Evolutionary conservation across 2,113 vertebrate genomes (phyloP).

Genomic region (Hydrochoerus hydrochaeris): DNA sequence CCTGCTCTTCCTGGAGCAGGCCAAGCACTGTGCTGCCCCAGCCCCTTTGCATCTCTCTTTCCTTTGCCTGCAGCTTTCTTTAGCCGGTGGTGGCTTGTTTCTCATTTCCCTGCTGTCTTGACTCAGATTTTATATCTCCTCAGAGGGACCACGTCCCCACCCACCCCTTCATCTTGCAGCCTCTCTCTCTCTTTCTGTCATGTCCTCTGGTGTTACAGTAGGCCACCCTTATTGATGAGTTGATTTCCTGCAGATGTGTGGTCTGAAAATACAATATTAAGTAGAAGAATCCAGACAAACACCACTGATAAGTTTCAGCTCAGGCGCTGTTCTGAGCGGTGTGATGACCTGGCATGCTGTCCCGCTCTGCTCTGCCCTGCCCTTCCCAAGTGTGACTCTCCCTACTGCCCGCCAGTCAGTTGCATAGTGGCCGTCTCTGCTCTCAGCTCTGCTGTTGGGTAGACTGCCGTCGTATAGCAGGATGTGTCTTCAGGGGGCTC

Average conservation of each 20-base stretch:
- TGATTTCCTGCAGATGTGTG: neutral
- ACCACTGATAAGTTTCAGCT: neutral
- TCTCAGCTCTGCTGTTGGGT: neutral
- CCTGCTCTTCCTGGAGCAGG: neutral
- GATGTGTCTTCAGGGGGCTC: neutral
- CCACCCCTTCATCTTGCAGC: neutral
- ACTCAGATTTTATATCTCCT: neutral
- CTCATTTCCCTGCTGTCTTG: neutral
- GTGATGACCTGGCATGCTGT: neutral
- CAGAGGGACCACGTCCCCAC: neutral
- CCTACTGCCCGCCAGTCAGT: neutral
- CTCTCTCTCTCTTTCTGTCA: neutral
- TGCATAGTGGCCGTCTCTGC: neutral
- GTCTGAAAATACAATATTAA: neutral
- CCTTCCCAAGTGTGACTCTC: neutral
- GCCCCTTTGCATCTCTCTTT: neutral
- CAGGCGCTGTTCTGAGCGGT: neutral
- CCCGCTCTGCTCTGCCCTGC: neutral
- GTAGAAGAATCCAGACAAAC: neutral
- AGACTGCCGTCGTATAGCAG: neutral
- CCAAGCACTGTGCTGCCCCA: accelerated
- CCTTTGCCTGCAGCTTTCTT: neutral
- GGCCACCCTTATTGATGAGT: neutral
- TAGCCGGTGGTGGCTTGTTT: neutral
- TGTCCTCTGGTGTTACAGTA: neutral